Percentiles rank a stretch among this genome's conserved stretches.
These are phyloP conservation scores for Campylorhamphus procurvoides DNA, from an alignment of 2,113 vertebrate species.

Conservation along the genomic window DNA sequence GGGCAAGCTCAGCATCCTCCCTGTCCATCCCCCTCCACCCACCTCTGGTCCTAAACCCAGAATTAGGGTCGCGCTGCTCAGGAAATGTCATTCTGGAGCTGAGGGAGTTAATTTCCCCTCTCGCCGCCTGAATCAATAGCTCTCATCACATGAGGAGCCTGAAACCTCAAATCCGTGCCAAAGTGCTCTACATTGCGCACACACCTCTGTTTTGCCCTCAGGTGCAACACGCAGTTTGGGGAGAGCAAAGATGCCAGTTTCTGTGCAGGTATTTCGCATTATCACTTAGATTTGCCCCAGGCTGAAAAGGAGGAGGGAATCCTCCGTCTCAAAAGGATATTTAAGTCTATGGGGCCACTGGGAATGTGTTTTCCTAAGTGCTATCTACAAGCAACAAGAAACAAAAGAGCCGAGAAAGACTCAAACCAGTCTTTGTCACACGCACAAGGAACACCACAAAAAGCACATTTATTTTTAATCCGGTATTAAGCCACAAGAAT, in stretches of 20 bases:
- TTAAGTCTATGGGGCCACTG: constrained; percentile 16
- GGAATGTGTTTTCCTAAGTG: constrained; percentile 20
- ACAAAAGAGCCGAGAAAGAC: constrained; percentile 23
- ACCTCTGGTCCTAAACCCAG: not conserved
- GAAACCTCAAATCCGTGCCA: constrained; percentile 36
- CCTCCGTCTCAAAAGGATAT: constrained; percentile 39
- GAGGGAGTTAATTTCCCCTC: not conserved
- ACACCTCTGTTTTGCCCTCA: constrained; percentile 47
- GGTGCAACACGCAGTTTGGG: not conserved
- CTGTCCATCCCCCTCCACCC: not conserved
- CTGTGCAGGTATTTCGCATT: constrained; percentile 42
- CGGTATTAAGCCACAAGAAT: constrained; percentile 53
- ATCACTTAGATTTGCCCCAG: constrained; percentile 50
- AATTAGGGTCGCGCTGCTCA: not conserved
- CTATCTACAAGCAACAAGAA: not conserved
- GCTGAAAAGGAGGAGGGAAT: constrained; percentile 55
- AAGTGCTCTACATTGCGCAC: not conserved
- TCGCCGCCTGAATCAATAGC: constrained; percentile 35
- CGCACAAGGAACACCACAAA: not conserved
- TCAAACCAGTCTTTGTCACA: not conserved
- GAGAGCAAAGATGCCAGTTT: constrained; percentile 40
- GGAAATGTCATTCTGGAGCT: not conserved
- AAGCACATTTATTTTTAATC: constrained; percentile 50
- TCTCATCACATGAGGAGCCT: constrained; percentile 27
- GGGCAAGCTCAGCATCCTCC: not conserved